Evolutionary conservation across 2,888 invertebrate species (phyloP).

Genomic region (Agrotis segetum): DNA sequence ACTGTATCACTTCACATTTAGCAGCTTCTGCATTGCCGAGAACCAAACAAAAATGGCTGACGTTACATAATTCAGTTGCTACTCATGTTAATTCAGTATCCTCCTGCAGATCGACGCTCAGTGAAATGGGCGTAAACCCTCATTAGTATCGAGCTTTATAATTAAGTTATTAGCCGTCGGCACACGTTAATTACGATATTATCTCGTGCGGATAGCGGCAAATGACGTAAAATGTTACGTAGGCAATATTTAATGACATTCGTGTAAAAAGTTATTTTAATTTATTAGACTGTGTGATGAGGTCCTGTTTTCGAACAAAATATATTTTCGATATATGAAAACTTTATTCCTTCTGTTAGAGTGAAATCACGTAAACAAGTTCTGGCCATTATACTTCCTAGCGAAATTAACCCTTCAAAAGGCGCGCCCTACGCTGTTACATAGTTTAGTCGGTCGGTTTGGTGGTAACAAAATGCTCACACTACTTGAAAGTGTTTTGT

Average conservation of each 20-base stretch:
- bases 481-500: too few species aligned
- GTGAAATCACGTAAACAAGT: too few species aligned
- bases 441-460: too few species aligned
- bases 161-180: conserved; percentile 47
- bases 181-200: conserved; percentile 47
- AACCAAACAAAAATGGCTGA: neutral
- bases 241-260: neutral
- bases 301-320: neutral
- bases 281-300: neutral
- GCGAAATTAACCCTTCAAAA: too few species aligned
- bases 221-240: conserved; percentile 44
- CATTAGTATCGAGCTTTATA: conserved; percentile 50
- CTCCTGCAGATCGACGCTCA: neutral
- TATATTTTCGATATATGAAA: neutral
- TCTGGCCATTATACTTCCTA: too few species aligned
- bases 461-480: too few species aligned
- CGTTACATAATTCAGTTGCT: neutral
- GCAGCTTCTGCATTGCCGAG: neutral
- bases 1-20: neutral
- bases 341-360: neutral
- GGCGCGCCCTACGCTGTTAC: too few species aligned
- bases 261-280: neutral
- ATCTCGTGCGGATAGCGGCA: conserved; percentile 40
- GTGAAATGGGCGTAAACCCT: conserved; percentile 28
- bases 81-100: conserved; percentile 5